These are phyloP conservation scores for Anguilla anguilla DNA, from an alignment of 2,797 vertebrate species.

Conservation along the genomic window DNA sequence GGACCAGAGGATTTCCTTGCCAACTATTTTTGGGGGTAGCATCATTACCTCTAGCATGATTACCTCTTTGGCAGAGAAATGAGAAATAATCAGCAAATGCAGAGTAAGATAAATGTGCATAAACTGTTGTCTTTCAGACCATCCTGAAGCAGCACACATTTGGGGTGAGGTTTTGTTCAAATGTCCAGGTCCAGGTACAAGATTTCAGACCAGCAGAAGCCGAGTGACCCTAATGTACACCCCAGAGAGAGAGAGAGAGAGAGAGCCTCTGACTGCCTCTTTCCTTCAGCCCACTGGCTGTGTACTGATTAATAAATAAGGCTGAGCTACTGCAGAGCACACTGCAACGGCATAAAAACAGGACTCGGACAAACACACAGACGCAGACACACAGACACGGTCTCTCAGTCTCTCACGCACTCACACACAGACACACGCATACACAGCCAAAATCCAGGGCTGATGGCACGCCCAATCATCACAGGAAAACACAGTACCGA, in stretches of 20 bases:
- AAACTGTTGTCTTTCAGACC: not conserved
- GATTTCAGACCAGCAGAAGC: not conserved
- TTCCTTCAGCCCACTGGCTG: constrained; percentile 3
- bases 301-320: not conserved
- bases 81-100: not conserved
- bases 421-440: too few relatives aligned
- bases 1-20: not conserved
- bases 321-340: not conserved
- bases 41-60: not conserved
- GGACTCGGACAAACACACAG: not conserved
- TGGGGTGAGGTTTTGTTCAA: not conserved
- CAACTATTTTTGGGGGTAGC: not conserved
- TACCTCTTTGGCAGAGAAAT: not conserved
- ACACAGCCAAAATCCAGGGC: too few relatives aligned
- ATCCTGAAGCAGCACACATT: not conserved
- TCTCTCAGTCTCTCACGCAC: too few relatives aligned
- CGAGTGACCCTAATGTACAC: not conserved
- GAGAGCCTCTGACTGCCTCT: not conserved
- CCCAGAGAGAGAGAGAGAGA: not conserved
- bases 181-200: not conserved
- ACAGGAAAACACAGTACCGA: not conserved
- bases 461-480: too few relatives aligned
- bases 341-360: not conserved
- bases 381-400: too few relatives aligned
- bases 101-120: not conserved